Evolutionary conservation across 2,888 invertebrate genomes (phyloP), one percentile per base, ranked within the genome.

Genomic region (Rhyacophila evoluta): DNA sequence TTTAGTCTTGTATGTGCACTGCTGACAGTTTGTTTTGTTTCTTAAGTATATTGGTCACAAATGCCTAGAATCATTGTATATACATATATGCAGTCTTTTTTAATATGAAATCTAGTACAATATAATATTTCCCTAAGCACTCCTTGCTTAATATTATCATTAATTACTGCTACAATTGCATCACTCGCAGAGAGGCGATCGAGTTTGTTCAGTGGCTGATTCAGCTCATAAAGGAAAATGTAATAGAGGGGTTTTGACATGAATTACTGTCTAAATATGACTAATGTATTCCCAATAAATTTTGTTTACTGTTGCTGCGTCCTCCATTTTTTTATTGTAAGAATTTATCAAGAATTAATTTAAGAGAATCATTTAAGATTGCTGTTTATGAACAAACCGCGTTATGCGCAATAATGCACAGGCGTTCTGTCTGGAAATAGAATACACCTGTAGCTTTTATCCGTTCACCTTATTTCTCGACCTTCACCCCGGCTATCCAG

Each of bases 281-380:
- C 69, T 68, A 27, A 36, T 74, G 41, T 38, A 69, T 69, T 69
- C 75, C 69, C 67, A 27, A 28, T 69, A 69, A 69, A 69, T 69
- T 69, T 75, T 75, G 69, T 69, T 69, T 37, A 75, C 69, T 75
- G 75, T 75, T 75, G 75, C 75, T 75, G 67, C 75, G 69, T 70
- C 75, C 75, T 75, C 75, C 36, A 38, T 67, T 67, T 75, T 55
- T 75, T 75, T 37, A 75, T 75, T 75, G 69, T 75, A 75, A 75
- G 69, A 69, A 74, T 29, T 36, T n/a, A n/a, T n/a, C n/a, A n/a
- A n/a, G n/a, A n/a, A 74, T 74, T 67, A 68, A 74, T 55, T 68
- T 55, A 67, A 55, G 68, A n/a, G 37, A 69, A 25, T 29, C 19
- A 74, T 28, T 25, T 67, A 25, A 74, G 74, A 67, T 74, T 67